Evolutionary conservation across 2,888 invertebrate genomes (phyloP), one percentile per base, ranked within the genome.

Genomic region (Cylloceria caligata): DNA sequence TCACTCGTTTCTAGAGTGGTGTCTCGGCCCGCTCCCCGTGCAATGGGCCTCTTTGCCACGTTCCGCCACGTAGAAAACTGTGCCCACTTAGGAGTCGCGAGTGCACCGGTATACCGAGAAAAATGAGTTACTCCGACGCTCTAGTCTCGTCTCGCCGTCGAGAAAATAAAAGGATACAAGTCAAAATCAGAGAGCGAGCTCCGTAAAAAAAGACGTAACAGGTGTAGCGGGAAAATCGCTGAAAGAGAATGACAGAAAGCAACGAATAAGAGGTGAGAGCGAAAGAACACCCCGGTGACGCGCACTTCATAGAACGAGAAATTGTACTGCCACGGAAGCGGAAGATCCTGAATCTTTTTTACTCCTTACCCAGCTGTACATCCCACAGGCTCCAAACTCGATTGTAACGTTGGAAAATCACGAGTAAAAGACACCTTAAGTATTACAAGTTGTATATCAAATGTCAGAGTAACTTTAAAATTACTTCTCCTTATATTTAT

Each of bases 91-190:
- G 68, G 52, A 68, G 36, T 36, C 49, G 49, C 68, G 2, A 27
- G 24, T 9, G 16, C 52, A 2, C 47, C 19, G 34, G 2, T 52
- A 9, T 13, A n/a, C n/a, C 36, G 64, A 71, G 77, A 78, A 72
- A 72, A 72, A 78, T 78, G 71, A 72, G 27, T 57, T 21, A 39
- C 68, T 55, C 55, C 55, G 68, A 49, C 69, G 69, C 62, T 34
- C 39, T 39, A 6, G 24, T 42, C 42, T 42, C 45, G 39, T 39
- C 6, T 42, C 57, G 27, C 13, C 57, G 57, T 5, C 16, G 42
- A 36, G 49, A 49, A 47, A 49, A 36, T 60, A 68, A 60, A 34
- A 13, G 13, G 16, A 65, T 13, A 24, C 30, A 11, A 13, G 27
- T 16, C 42, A 30, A 36, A 42, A 57, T 49, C 57, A 16, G 11